These are phyloP conservation scores for Leguminivora glycinivorella DNA, from an alignment of 1,140 invertebrate genomes.

Conservation along the genomic window DNA sequence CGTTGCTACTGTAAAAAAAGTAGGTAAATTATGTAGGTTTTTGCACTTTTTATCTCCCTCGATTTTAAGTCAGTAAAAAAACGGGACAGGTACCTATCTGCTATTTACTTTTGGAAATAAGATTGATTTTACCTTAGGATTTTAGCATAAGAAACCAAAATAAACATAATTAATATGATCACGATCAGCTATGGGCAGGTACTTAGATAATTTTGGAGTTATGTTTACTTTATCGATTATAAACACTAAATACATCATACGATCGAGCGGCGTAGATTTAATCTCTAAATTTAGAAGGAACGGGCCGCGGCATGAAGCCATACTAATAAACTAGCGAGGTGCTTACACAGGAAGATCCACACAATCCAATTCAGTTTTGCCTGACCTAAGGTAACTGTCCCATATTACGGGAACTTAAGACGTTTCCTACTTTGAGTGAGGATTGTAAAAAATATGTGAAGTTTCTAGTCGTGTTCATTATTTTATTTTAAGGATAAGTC, in stretches of 20 bases:
- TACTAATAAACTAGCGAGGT: conserved; percentile 15
- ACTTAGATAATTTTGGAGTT: conserved; percentile 10
- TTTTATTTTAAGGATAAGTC: too few species aligned
- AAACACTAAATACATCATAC: conserved; percentile 25
- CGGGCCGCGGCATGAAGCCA: conserved; percentile 20
- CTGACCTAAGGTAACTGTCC: too few species aligned
- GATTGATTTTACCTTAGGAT: too few species aligned
- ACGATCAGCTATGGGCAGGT: background rate
- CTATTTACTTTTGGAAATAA: too few species aligned
- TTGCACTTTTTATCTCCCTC: too few species aligned
- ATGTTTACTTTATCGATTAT: conserved; percentile 20
- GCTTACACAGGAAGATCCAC: conserved; percentile 16
- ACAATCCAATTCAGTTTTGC: conserved; percentile 23
- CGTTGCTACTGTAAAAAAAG: background rate
- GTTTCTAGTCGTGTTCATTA: too few species aligned
- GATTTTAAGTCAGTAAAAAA: too few species aligned
- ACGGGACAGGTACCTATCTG: too few species aligned
- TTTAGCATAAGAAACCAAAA: background rate
- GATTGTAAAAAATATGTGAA: too few species aligned
- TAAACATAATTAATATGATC: background rate
- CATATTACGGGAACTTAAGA: too few species aligned
- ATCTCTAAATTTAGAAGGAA: conserved; percentile 23
- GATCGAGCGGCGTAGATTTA: background rate
- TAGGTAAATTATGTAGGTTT: too few species aligned
- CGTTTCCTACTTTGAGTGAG: too few species aligned